Evolutionary conservation across 2,113 vertebrate genomes (phyloP).

Genomic region (Gnathonemus echidnorhynchus): DNA sequence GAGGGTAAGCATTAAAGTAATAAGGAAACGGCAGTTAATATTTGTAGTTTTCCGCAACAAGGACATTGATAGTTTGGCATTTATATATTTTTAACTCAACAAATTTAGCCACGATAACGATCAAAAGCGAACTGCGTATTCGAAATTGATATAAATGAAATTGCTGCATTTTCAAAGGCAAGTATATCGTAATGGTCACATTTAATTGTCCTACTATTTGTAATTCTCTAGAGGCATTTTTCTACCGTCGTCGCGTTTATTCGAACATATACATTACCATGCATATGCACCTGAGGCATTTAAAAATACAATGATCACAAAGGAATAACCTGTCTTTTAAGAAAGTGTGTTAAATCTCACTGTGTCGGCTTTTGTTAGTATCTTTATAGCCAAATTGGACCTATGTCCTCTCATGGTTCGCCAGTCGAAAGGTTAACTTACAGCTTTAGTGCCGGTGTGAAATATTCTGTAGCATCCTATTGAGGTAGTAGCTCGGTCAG

Average conservation of each 20-base stretch:
- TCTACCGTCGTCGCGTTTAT: not conserved
- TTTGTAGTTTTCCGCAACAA: not conserved
- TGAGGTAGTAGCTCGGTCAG: constrained; percentile 31
- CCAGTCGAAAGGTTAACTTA: not conserved
- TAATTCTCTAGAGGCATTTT: not conserved
- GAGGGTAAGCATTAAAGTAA: constrained; percentile 10
- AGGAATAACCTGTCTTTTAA: not conserved
- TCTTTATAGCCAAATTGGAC: constrained; percentile 3
- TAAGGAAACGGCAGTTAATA: not conserved
- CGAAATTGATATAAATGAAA: not conserved
- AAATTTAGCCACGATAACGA: not conserved
- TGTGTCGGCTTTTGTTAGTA: not conserved
- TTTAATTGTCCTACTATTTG: not conserved
- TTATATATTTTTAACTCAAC: not conserved
- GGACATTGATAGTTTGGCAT: not conserved
- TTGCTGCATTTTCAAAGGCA: not conserved
- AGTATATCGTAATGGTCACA: not conserved
- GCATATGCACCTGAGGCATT: not conserved
- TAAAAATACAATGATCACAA: not conserved
- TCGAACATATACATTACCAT: not conserved
- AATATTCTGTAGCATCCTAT: constrained; percentile 21
- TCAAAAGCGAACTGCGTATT: not conserved
- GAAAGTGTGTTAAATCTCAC: not conserved
- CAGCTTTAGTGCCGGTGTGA: constrained; percentile 25
- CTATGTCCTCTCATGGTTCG: constrained; percentile 16